A percentile compares a stretch with the other conserved stretches of the same genome.
These are phyloP conservation scores for Zoanthus gigantus DNA, from an alignment of 92 coral and sea anemone genomes.

Conservation along the genomic window DNA sequence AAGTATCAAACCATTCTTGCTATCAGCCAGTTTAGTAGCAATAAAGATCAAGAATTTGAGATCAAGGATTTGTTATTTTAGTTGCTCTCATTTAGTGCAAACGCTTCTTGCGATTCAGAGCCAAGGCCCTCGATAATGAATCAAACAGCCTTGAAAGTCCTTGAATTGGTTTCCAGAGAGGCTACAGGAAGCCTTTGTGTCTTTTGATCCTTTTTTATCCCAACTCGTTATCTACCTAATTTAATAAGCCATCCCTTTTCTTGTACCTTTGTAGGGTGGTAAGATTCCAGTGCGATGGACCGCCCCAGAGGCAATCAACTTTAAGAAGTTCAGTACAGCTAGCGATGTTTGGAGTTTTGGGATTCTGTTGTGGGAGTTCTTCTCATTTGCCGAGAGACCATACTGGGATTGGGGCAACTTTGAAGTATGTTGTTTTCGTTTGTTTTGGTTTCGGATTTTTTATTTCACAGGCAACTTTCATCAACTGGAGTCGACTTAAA, in stretches of 20 bases:
- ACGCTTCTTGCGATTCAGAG: too few relatives aligned
- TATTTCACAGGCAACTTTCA: neutral
- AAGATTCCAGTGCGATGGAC: conserved; percentile 99
- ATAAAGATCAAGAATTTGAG: too few relatives aligned
- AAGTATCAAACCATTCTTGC: too few relatives aligned
- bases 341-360: conserved; percentile 99
- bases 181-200: too few relatives aligned
- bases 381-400: conserved; percentile 92
- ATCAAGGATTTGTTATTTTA: too few relatives aligned
- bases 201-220: too few relatives aligned
- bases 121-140: too few relatives aligned
- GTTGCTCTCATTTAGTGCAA: too few relatives aligned
- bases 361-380: conserved; percentile 89
- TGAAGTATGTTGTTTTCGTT: conserved; percentile 58
- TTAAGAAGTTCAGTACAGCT: conserved; percentile 84
- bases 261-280: conserved; percentile 73
- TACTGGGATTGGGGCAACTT: conserved; percentile 97
- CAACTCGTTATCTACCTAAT: neutral
- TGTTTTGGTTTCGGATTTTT: neutral
- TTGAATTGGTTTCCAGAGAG: too few relatives aligned
- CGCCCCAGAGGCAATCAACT: conserved; percentile 94
- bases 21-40: too few relatives aligned
- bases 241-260: neutral
- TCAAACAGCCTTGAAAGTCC: too few relatives aligned
- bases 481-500: neutral